Evolutionary conservation across 2,888 invertebrate genomes (phyloP).

Genomic region (Caradrina kadenii): DNA sequence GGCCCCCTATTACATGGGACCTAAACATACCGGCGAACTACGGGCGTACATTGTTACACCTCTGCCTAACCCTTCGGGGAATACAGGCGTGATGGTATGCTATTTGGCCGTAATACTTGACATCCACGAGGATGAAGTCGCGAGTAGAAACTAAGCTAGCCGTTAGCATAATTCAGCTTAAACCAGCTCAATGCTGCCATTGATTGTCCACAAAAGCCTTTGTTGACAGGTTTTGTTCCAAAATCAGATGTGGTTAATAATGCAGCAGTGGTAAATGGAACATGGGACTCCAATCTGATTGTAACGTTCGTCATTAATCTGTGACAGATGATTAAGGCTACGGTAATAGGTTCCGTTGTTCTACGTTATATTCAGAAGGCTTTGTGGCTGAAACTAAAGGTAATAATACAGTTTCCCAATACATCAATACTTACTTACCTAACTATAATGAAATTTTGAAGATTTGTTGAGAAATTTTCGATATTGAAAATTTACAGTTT

Average conservation of each 20-base stretch:
- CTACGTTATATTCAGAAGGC: neutral
- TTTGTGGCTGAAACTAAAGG: neutral
- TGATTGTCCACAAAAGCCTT: slow-evolving; percentile 43
- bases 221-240: slow-evolving; percentile 57
- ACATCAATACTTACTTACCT: neutral
- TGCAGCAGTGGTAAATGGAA: slow-evolving; percentile 39
- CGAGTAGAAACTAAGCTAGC: no score
- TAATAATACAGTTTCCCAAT: slow-evolving; percentile 1
- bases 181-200: slow-evolving; percentile 31
- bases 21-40: no score
- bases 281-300: slow-evolving; percentile 46
- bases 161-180: slow-evolving; percentile 56
- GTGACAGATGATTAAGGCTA: slow-evolving; percentile 36
- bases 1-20: no score
- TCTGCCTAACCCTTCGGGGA: no score
- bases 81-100: no score
- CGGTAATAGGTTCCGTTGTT: slow-evolving; percentile 14
- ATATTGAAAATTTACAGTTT: slow-evolving; percentile 5
- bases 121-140: no score
- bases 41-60: no score
- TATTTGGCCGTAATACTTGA: no score
- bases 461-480: slow-evolving; percentile 14
- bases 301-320: slow-evolving; percentile 21
- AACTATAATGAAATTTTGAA: neutral
- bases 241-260: slow-evolving; percentile 51